Percentiles rank a stretch among this genome's conserved stretches.
Evolutionary conservation across 2,113 vertebrate species (phyloP).

Genomic region (Ophiodon elongatus): DNA sequence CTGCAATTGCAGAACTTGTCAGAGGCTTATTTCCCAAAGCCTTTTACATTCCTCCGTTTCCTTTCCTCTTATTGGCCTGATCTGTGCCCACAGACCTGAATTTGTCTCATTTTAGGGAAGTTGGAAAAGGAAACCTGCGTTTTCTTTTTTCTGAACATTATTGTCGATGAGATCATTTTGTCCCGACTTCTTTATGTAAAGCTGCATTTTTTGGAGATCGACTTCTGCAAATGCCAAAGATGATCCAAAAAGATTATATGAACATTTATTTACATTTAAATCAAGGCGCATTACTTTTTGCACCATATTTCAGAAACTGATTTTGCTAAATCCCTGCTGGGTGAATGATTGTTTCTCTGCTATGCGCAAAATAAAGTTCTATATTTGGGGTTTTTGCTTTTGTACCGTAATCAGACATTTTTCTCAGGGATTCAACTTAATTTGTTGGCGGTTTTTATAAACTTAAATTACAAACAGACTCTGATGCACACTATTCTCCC

Average conservation of each 20-base stretch:
- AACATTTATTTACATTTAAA: constrained; percentile 16
- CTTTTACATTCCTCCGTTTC: constrained; percentile 42
- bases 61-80: constrained; percentile 34
- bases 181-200: constrained; percentile 9
- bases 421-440: neutral
- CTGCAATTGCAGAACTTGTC: constrained; percentile 49
- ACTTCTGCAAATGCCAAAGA: constrained; percentile 23
- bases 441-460: neutral
- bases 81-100: neutral
- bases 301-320: constrained; percentile 4
- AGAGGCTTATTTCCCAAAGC: constrained; percentile 55
- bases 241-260: constrained; percentile 10
- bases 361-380: neutral
- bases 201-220: constrained; percentile 14
- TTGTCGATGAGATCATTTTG: neutral
- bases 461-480: constrained; percentile 1
- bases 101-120: constrained; percentile 5
- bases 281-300: constrained; percentile 19
- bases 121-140: constrained; percentile 4
- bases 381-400: constrained; percentile 4
- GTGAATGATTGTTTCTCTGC: neutral
- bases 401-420: neutral
- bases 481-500: neutral
- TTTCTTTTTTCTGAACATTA: neutral
- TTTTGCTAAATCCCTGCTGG: neutral